Conservation (phyloP, 2,888 invertebrate species). For the Leucoma salicis region DNA sequence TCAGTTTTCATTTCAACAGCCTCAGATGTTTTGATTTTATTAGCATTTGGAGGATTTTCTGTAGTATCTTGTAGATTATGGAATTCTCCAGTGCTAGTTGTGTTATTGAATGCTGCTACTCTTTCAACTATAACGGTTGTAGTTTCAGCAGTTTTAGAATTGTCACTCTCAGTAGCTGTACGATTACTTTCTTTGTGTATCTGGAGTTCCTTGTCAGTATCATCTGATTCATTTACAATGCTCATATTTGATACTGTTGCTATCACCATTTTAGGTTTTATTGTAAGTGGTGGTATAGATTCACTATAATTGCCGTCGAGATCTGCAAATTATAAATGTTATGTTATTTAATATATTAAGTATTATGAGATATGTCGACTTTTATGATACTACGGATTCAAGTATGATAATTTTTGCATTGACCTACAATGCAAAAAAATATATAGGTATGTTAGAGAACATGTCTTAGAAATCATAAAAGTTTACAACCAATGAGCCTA, state of each 20-base stretch:
- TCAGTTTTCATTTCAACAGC: no score
- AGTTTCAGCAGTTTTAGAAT: neutral
- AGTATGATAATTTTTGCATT: no score
- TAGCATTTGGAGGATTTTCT: neutral
- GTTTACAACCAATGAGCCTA: no score
- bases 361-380: no score
- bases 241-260: neutral
- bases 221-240: neutral
- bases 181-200: neutral
- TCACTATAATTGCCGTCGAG: conserved; percentile 59
- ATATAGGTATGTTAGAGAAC: no score
- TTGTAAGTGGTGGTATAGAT: neutral
- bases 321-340: conserved; percentile 44
- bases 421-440: no score
- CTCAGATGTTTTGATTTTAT: neutral
- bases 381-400: no score
- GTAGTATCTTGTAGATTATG: no score
- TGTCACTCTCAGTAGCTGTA: neutral
- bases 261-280: neutral
- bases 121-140: neutral
- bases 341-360: no score
- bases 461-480: no score
- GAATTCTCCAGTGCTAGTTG: neutral
- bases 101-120: neutral
- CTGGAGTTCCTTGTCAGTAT: neutral